Conservation (phyloP, 2,888 invertebrate species). For the Omphaloscelis lunosa region DNA sequence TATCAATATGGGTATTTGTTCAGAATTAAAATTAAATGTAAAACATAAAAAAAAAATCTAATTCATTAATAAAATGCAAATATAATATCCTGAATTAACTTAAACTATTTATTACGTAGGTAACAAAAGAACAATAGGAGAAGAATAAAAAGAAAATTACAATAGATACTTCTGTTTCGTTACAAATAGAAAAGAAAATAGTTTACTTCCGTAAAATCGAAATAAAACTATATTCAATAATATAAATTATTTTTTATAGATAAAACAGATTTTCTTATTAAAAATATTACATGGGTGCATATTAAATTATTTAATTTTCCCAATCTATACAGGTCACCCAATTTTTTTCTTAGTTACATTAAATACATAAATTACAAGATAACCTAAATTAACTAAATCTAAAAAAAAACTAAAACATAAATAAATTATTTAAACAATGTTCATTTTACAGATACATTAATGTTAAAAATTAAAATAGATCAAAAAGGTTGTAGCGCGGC, state of each 20-base stretch:
- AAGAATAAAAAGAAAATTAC: too few species aligned
- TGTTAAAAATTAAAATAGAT: too few species aligned
- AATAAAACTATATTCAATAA: not conserved
- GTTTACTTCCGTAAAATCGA: not conserved
- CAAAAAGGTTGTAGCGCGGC: slow-evolving; percentile 11
- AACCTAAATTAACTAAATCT: not conserved
- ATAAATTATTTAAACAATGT: not conserved
- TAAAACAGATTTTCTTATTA: not conserved
- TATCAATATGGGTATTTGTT: too few species aligned
- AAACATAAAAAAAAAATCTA: too few species aligned
- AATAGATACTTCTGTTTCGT: not conserved
- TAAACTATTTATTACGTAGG: not conserved
- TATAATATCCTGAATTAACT: too few species aligned
- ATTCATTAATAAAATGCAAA: too few species aligned
- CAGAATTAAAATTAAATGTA: too few species aligned
- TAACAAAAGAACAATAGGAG: not conserved
- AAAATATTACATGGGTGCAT: not conserved
- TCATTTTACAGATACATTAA: not conserved
- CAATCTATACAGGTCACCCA: not conserved
- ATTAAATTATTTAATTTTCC: not conserved
- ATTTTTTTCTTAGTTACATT: not conserved
- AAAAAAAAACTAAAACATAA: not conserved
- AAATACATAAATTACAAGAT: too few species aligned
- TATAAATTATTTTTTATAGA: not conserved
- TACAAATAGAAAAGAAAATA: not conserved